phyloP scores from a whole-genome alignment of 2,797 vertebrate genomes.

The Halcyon badia region DNA sequence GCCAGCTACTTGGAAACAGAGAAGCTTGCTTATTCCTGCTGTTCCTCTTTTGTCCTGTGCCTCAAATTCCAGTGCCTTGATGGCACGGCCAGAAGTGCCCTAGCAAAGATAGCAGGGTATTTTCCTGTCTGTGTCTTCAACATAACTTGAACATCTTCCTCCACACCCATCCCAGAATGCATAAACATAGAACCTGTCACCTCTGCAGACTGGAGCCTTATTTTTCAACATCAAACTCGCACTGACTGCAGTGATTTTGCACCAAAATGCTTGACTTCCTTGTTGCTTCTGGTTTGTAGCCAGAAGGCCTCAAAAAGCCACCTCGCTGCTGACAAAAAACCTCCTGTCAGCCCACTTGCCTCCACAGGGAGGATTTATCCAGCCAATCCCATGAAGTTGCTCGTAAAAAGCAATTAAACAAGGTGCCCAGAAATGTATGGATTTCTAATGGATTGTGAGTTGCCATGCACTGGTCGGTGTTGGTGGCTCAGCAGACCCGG shows the following conservation, averaged over 20 bases:
- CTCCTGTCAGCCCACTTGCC: neutral
- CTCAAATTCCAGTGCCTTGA: neutral
- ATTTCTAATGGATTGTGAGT: neutral
- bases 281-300: conserved; percentile 1
- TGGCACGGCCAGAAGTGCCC: neutral
- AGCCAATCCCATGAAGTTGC: neutral
- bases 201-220: neutral
- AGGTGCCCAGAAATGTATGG: neutral
- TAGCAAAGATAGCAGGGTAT: neutral
- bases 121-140: neutral
- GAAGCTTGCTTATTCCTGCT: neutral
- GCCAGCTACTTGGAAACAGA: neutral
- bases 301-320: neutral
- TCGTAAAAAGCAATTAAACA: neutral
- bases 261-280: neutral
- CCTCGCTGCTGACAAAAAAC: neutral
- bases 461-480: fast-evolving
- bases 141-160: neutral
- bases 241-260: neutral
- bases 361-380: neutral
- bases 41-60: neutral
- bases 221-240: neutral
- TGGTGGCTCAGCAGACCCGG: neutral
- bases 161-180: neutral
- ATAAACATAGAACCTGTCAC: neutral